These are phyloP conservation scores for Hylomyscus alleni DNA, from an alignment of 2,797 vertebrate genomes.

Conservation along the genomic window DNA sequence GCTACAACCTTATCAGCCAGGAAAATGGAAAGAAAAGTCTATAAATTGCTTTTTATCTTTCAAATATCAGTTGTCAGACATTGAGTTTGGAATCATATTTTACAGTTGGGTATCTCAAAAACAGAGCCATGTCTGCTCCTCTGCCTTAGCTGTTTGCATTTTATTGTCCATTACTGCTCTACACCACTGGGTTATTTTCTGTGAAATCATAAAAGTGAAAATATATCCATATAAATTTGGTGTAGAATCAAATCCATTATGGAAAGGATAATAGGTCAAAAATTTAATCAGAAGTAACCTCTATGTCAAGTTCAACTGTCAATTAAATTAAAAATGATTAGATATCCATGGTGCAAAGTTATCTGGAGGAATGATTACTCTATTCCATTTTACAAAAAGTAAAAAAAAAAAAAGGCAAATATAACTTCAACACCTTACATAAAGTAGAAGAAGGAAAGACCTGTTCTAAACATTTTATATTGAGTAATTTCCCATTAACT, in stretches of 20 bases:
- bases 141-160: not conserved
- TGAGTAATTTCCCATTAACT: not conserved
- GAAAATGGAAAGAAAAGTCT: not conserved
- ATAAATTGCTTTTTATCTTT: slow-evolving; percentile 34
- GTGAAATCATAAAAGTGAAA: slow-evolving; percentile 15
- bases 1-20: not conserved
- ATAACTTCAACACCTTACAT: not conserved
- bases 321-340: not conserved
- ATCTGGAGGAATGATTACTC: not conserved
- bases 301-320: not conserved
- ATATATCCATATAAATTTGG: not conserved
- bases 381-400: not conserved
- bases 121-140: not conserved
- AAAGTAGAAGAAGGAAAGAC: not conserved
- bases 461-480: not conserved
- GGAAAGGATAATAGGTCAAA: not conserved
- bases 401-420: not conserved
- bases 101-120: not conserved
- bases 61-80: not conserved
- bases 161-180: slow-evolving; percentile 8
- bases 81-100: slow-evolving; percentile 12
- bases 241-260: not conserved
- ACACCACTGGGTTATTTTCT: not conserved
- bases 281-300: not conserved
- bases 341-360: not conserved